A percentile compares a stretch with the other conserved stretches of the same genome.
Conservation (phyloP, 2,797 vertebrate genomes). For the Premnoplex brunnescens region DNA sequence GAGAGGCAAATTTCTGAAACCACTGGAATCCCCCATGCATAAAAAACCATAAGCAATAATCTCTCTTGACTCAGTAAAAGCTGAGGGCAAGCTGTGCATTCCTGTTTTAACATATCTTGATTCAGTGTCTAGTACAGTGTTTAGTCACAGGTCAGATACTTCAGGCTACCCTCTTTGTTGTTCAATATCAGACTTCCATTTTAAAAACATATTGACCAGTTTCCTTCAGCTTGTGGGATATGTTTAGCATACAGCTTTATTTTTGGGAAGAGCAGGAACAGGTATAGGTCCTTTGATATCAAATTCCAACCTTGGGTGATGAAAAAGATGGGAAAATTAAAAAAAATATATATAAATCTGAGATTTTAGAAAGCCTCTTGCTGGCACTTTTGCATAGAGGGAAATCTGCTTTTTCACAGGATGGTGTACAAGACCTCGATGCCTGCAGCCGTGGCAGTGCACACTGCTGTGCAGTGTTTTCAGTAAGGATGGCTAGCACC, state of each 20-base stretch:
- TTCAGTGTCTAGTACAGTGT: not conserved
- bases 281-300: not conserved
- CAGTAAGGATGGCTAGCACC: not conserved
- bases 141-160: not conserved
- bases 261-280: not conserved
- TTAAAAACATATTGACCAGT: slow-evolving; percentile 13
- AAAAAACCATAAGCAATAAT: not conserved
- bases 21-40: not conserved
- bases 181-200: not conserved
- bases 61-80: not conserved
- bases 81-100: not conserved
- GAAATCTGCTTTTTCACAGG: not conserved
- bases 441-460: not conserved
- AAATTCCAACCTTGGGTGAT: not conserved
- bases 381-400: not conserved
- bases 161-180: not conserved
- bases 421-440: not conserved
- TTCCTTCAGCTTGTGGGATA: not conserved
- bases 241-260: not conserved
- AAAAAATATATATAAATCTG: not conserved
- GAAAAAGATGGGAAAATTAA: not conserved
- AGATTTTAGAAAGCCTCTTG: not conserved
- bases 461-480: not conserved
- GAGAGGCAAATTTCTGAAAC: not conserved
- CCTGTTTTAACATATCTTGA: not conserved